Conservation (phyloP, 2,888 invertebrate genomes). For the Galerucella nymphaeae region DNA sequence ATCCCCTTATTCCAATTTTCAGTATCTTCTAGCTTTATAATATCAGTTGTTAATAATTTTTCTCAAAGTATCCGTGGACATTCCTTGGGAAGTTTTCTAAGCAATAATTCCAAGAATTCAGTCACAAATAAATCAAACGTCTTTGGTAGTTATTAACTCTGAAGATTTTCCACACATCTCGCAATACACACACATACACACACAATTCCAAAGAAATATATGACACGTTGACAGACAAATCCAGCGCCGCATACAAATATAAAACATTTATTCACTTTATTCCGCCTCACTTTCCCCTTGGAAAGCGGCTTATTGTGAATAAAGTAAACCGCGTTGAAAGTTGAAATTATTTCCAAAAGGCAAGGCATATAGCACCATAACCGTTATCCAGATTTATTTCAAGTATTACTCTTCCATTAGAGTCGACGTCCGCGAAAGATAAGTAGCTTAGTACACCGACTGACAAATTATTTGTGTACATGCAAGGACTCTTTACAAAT, state of each 20-base stretch:
- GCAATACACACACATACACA: slow-evolving; percentile 16
- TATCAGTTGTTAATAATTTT: too few species aligned
- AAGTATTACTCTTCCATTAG: slow-evolving; percentile 45
- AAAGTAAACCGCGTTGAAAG: slow-evolving; percentile 39
- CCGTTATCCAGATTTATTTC: slow-evolving; percentile 36
- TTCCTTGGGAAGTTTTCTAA: background rate
- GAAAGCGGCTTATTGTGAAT: slow-evolving; percentile 43
- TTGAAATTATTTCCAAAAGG: slow-evolving; percentile 33
- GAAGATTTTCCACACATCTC: slow-evolving; percentile 13
- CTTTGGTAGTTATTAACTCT: slow-evolving; percentile 22
- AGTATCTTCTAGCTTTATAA: too few species aligned
- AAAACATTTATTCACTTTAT: slow-evolving; percentile 41
- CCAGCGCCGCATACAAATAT: slow-evolving; percentile 36
- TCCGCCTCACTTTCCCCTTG: slow-evolving; percentile 35
- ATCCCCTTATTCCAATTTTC: too few species aligned
- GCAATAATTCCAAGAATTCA: slow-evolving; percentile 24
- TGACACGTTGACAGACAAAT: slow-evolving; percentile 33
- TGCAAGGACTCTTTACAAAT: slow-evolving; percentile 47
- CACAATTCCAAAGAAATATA: slow-evolving; percentile 32
- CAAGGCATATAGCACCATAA: slow-evolving; percentile 8
- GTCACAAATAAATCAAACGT: slow-evolving; percentile 30
- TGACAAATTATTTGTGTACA: slow-evolving; percentile 52
- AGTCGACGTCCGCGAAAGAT: slow-evolving; percentile 47
- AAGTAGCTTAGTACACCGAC: slow-evolving; percentile 49
- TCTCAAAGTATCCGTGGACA: too few species aligned